Base-by-base conservation (phyloP, 2,797 vertebrate genomes). In the Pristis pectinata region DNA sequence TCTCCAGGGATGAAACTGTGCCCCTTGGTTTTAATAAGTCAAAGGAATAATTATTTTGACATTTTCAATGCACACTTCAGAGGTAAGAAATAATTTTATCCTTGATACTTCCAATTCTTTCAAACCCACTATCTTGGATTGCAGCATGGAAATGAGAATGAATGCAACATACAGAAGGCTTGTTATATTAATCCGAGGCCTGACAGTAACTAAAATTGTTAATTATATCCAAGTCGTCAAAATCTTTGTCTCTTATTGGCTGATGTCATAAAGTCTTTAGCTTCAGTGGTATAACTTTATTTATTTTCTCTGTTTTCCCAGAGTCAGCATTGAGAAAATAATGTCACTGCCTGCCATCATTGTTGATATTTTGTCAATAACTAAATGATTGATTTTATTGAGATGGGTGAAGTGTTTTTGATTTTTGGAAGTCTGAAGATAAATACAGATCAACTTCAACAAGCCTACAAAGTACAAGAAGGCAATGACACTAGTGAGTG, bases 41-140 rank as follows among this genome's bases (percentile, higher is more conserved):
- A 76, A 76, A 74, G 34, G 92, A 94, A 94, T 94, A 70, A 94
- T 76, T 76, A 94, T 44, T 76, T 15, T 76, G 92, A 70, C 70
- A 76, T 94, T 53, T 93, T 34, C 67, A 74, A 93, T 93, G 27
- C 24, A 49, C 70, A 6, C 70, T 49, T 74, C 49, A n/a, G 70
- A 56, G 70, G 74, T 56, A 94, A 76, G 44, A 94, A 76, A 44
- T 34, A 41, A 24, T 94, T 72, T 64, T 80, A 94, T 49, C 24
- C 70, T 74, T 44, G 64, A 44, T 93, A 93, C 22, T 44, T 49
- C 41, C 94, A 76, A 27, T 94, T 74, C 70, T 76, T 44, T 93
- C 92, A 94, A 94, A 76, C 27, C 92, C 13, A 41, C 27, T 94
- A 94, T 94, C 70, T 94, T 53, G 24, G 91, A 49, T 1, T 72